Conservation (phyloP, 2,888 invertebrate genomes). For the Chaitophorus viminalis region DNA sequence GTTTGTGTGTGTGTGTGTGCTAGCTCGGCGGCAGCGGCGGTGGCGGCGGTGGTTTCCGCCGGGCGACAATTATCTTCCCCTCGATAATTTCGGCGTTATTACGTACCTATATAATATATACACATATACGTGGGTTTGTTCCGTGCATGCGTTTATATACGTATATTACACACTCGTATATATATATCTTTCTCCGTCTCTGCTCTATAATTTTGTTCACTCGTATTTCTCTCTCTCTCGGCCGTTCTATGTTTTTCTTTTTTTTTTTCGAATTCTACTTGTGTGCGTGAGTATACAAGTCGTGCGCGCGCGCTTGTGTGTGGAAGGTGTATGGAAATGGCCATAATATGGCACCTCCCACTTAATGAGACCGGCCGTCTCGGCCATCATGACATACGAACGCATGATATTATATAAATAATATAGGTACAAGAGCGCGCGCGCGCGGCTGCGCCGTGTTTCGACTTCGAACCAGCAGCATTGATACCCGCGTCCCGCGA, state of each 20-base stretch:
- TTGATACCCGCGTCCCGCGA: neutral
- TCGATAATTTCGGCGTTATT: slow-evolving; percentile 62
- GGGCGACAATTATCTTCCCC: slow-evolving; percentile 62
- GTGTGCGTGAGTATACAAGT: neutral
- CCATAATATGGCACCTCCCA: slow-evolving; percentile 61
- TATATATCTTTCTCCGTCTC: neutral
- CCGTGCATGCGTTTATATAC: neutral
- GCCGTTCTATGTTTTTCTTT: neutral
- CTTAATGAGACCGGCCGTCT: slow-evolving; percentile 60
- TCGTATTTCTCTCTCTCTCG: slow-evolving; percentile 5
- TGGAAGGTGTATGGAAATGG: slow-evolving; percentile 61
- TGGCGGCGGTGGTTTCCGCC: slow-evolving; percentile 58
- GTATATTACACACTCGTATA: neutral
- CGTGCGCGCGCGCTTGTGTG: neutral
- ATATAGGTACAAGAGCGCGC: neutral
- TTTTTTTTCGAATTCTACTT: slow-evolving; percentile 25
- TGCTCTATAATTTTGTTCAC: neutral
- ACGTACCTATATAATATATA: slow-evolving; percentile 40
- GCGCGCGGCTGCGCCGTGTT: neutral
- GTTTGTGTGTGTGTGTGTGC: slow-evolving; percentile 6
- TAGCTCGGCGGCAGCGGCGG: slow-evolving; percentile 40
- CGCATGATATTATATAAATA: neutral
- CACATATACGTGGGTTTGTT: slow-evolving; percentile 55
- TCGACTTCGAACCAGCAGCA: neutral
- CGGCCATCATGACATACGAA: slow-evolving; percentile 54